Base-by-base conservation (phyloP, 2,113 vertebrate genomes). In the Albula glossodonta region DNA sequence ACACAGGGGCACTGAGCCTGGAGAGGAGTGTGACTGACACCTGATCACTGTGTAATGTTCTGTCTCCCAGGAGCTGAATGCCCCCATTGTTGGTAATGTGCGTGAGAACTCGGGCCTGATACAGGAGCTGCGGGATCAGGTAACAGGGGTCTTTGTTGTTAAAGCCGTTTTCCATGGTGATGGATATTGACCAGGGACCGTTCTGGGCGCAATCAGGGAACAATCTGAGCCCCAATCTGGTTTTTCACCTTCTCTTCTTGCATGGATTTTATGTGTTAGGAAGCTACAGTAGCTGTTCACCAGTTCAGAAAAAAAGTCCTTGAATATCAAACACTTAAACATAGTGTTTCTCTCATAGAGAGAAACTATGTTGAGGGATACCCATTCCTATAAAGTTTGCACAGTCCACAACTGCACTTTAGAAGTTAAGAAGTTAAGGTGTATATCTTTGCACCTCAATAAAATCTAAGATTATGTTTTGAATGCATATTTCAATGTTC, bases 31-130 rank as follows among this genome's bases (percentile, higher is more conserved):
- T 13, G 4, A 3, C 83, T 80, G 70, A 82, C 77, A 86, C 63
- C n/a, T 81, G n/a, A 41, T 63, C 80, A 86, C 50, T 81, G 78
- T 31, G 10, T 53, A 9, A 52, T 53, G 19, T 81, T 25, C 79
- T 51, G 31, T 87, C 80, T 82, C 25, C 66, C 60, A 86, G 84
- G 74, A 86, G 49, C 78, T 88, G 81, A 88, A 88, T 57, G 66
- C 49, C 31, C 12, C 50, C 81, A 50, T 77, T 88, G 84, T 79
- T 74, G 17, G 51, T 13, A 49, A 22, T 79, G 66, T 9, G 15
- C 13, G 84, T 83, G 87, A 80, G 84, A 86, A 82, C 25, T 15
- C 6, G 1, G 80, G 17, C 48, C 11, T 51, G 15, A 52, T 66
- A 74, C 50, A 78, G 63, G 52, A 79, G 52, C 84, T 78, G 13